A percentile compares a stretch with the other conserved stretches of the same genome.
These are phyloP conservation scores for Eupsittula cactorum DNA, from an alignment of 2,113 vertebrate genomes.

Conservation along the genomic window DNA sequence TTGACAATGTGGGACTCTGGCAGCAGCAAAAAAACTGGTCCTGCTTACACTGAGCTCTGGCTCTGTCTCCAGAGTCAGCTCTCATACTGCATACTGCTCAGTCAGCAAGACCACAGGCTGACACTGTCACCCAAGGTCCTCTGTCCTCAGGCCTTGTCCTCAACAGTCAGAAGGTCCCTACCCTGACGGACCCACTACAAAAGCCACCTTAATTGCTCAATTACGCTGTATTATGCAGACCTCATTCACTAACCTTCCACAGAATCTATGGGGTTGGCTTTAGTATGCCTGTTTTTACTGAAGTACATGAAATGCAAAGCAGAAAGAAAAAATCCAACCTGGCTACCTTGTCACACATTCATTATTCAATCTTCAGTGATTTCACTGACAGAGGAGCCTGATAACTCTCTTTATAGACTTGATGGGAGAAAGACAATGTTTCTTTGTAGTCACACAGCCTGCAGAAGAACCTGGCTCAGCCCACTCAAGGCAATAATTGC, in stretches of 20 bases:
- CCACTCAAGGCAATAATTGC: not conserved
- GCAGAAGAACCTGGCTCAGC: not conserved
- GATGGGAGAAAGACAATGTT: not conserved
- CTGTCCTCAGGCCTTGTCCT: not conserved
- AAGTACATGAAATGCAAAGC: not conserved
- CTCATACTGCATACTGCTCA: not conserved
- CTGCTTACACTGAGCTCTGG: not conserved
- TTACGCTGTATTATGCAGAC: not conserved
- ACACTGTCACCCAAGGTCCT: not conserved
- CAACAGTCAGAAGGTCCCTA: not conserved
- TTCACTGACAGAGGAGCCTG: not conserved
- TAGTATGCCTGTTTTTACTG: rapidly evolving
- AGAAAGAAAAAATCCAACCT: not conserved
- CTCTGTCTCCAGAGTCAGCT: not conserved
- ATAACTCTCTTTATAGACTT: not conserved
- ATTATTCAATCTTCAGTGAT: not conserved
- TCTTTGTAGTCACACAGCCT: not conserved
- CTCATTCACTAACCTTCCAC: not conserved
- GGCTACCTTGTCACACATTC: not conserved
- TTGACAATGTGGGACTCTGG: not conserved
- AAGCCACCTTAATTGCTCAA: not conserved
- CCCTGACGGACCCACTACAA: not conserved
- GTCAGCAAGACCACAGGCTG: not conserved
- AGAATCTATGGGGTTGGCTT: not conserved
- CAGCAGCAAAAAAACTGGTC: not conserved